Conservation (phyloP, 1,140 invertebrate genomes). For the Papilio dardanus region DNA sequence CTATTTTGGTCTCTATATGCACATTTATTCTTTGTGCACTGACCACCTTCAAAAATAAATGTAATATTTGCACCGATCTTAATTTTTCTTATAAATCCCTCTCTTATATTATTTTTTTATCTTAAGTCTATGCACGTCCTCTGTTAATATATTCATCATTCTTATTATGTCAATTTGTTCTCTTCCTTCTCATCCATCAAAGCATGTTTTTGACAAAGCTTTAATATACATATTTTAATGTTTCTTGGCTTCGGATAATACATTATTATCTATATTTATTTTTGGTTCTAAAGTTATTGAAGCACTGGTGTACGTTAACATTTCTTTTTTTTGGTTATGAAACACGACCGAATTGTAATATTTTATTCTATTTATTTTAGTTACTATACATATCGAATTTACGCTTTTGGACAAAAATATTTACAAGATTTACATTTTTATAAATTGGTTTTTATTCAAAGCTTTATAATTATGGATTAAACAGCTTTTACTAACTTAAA, state of each 20-base stretch:
- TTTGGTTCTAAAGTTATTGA: slow-evolving; percentile 45
- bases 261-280: slow-evolving; percentile 35
- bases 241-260: slow-evolving; percentile 39
- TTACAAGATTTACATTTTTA: slow-evolving; percentile 31
- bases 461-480: slow-evolving; percentile 36
- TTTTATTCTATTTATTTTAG: slow-evolving; percentile 48
- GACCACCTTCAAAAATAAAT: slow-evolving; percentile 44
- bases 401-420: slow-evolving; percentile 35
- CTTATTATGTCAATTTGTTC: slow-evolving; percentile 22
- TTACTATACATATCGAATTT: slow-evolving; percentile 22
- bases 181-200: slow-evolving; percentile 44
- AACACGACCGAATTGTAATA: slow-evolving; percentile 79
- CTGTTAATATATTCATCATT: slow-evolving; percentile 41
- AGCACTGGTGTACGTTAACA: slow-evolving; percentile 44
- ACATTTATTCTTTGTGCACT: slow-evolving; percentile 60
- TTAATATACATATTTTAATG: slow-evolving; percentile 38
- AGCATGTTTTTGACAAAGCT: slow-evolving; percentile 47
- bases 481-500: slow-evolving; percentile 54
- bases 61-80: slow-evolving; percentile 22
- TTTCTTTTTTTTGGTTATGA: slow-evolving; percentile 50
- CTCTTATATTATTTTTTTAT: slow-evolving; percentile 41
- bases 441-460: slow-evolving; percentile 23
- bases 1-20: slow-evolving; percentile 50
- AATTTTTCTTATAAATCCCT: slow-evolving; percentile 45
- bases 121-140: slow-evolving; percentile 48